Evolutionary conservation across 1,140 invertebrate species (phyloP).

Genomic region (Drosophila nasuta): DNA sequence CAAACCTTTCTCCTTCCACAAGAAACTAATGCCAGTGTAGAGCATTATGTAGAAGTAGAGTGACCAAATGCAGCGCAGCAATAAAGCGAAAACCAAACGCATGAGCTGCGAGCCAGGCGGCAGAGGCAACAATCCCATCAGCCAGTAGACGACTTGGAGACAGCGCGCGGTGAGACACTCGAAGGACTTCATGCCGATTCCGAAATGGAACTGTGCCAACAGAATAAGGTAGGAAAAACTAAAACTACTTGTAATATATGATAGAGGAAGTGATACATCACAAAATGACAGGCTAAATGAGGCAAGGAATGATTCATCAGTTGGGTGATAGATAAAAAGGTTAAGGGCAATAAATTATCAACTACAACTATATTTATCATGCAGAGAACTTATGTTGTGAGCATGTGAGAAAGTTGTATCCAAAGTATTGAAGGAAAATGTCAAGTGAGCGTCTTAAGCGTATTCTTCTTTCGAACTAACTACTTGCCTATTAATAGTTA

Average conservation of each 20-base stretch:
- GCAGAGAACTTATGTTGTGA: no score
- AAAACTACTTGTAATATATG: no score
- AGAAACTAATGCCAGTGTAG: not conserved
- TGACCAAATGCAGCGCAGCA: constrained; percentile 50
- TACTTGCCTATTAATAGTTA: constrained; percentile 23
- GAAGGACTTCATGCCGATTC: constrained; percentile 50
- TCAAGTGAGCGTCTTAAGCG: constrained; percentile 23
- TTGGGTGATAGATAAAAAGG: not conserved
- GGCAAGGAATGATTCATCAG: not conserved
- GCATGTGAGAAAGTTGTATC: no score
- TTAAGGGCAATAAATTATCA: no score
- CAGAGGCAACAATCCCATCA: constrained; percentile 48
- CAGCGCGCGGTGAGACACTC: constrained; percentile 45
- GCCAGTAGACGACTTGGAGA: constrained; percentile 34
- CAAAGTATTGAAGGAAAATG: not conserved
- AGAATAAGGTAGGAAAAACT: not conserved
- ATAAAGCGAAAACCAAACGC: constrained; percentile 25
- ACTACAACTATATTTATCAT: no score
- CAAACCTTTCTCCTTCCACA: not conserved
- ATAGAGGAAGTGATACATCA: constrained; percentile 27
- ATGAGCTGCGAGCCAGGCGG: constrained; percentile 12
- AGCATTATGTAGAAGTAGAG: constrained; percentile 34
- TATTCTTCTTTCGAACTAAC: not conserved
- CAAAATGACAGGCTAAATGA: constrained; percentile 18
- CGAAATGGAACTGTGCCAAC: not conserved